These are phyloP conservation scores for Dilophus febrilis DNA, from an alignment of 2,888 invertebrate species.

Conservation along the genomic window DNA sequence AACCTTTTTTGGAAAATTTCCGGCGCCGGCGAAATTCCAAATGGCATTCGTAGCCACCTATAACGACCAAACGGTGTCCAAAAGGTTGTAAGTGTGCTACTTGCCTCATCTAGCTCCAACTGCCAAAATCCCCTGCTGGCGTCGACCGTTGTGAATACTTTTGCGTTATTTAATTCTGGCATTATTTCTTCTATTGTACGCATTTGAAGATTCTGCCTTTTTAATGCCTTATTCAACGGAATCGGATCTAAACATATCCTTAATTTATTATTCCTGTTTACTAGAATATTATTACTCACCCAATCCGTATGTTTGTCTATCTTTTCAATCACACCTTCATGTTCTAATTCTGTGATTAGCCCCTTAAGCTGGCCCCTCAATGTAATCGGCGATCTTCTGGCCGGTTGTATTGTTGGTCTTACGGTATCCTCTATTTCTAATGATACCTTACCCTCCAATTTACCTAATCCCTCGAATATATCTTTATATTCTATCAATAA, in stretches of 20 bases:
- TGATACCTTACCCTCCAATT: background rate
- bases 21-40: conserved; percentile 12
- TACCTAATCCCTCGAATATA: background rate
- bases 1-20: conserved; percentile 8
- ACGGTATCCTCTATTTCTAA: background rate
- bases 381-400: conserved; percentile 3
- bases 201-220: conserved; percentile 12
- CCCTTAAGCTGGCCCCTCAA: conserved; percentile 1
- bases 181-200: conserved; percentile 13
- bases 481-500: conserved; percentile 1
- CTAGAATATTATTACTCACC: conserved; percentile 12
- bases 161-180: conserved; percentile 11
- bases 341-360: conserved; percentile 1
- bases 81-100: conserved; percentile 17
- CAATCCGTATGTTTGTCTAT: conserved; percentile 8
- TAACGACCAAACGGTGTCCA: conserved; percentile 11
- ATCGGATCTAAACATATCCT: conserved; percentile 16
- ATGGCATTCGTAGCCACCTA: conserved; percentile 10
- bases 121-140: conserved; percentile 11
- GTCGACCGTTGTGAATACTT: conserved; percentile 14
- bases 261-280: conserved; percentile 14
- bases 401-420: background rate
- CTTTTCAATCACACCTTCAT: conserved; percentile 4
- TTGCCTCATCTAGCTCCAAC: conserved; percentile 13
- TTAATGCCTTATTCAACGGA: conserved; percentile 13